phyloP scores from a whole-genome alignment of 2,113 vertebrate genomes.

The Rattus norvegicus region GRCr8 NC_086021.1:35684501-35685000 shows the following conservation, averaged over 20 bases:
- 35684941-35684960: not conserved
- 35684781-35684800: no score
- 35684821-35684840: no score
- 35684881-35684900: no score
- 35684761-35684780: no score
- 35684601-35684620: not conserved
- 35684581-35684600: no score
- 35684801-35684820: no score
- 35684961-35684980: not conserved
- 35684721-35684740: not conserved
- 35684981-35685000: not conserved
- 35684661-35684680: not conserved
- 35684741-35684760: not conserved
- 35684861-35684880: not conserved
- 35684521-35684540: constrained; percentile 94
- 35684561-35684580: no score
- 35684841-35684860: not conserved
- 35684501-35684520: constrained; percentile 96
- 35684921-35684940: not conserved
- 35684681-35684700: not conserved
- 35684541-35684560: not conserved
- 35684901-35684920: not conserved
- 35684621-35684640: not conserved
- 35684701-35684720: not conserved
- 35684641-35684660: not conserved